Base-by-base conservation (phyloP, 1,140 invertebrate genomes). In the Pseudomyrmex cubaensis region DNA sequence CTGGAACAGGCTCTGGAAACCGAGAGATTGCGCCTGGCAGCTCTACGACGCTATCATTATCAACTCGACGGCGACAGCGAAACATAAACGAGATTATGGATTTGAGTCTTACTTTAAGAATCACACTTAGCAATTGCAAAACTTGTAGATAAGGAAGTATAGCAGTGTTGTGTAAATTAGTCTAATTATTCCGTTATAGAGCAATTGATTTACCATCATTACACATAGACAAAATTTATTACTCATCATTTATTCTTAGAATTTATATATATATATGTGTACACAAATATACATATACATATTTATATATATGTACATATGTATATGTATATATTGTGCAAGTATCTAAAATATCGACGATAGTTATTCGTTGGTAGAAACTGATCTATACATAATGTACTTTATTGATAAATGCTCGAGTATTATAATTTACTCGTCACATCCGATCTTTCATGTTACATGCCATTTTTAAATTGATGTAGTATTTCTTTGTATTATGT, bases 1-100 rank as follows among this genome's bases (percentile, higher is more conserved):
- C 95, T 99, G 64, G 99, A 99, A 92, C 97, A 97, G 84, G 96
- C 97, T 85, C 94, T 99, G 64, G 97, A 98, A 90, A 97, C 97
- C 86, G 98, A 99, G 94, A 95, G 99, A 87, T 95, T 96, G 64
- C 95, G 96, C 85, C 95, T 99, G 72, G 96, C 98, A 13, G 96
- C 98, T 73, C 95, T 99, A 46, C 95, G 99, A 73, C 97, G 97
- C 92, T 96, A 98, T 88, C 98, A 99, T 95, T 99, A 99, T 95
- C 97, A 97, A 90, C 95, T 99, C 89, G 98, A 97, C 74, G 97
- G 96, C 82, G 95, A 97, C 85, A 95, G 95, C 78, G 95, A 96
- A 90, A 93, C 94, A 83, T 95, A 94, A 93, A 92, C 52, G 50
- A 12, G 52, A 59, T 0, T n/a, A 69, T 70, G 54, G 22, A 50